Percentiles rank a stretch among this genome's conserved stretches.
Conservation (phyloP, 37 sponge, comb jelly and placozoan genomes). For the Axinella damicornis region DNA sequence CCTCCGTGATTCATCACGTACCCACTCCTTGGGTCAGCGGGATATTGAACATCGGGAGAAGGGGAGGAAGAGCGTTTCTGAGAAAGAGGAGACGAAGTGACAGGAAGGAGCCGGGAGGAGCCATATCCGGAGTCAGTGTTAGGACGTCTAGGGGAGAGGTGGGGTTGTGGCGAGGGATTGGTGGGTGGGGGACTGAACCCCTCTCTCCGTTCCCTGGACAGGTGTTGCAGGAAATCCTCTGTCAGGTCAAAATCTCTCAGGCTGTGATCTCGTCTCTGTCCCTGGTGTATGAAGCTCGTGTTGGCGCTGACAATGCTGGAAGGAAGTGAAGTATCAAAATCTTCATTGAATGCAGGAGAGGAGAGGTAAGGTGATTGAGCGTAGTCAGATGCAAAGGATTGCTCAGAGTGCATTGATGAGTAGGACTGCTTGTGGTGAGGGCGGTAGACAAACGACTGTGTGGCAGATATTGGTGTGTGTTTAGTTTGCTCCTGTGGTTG, state of each 20-base stretch:
- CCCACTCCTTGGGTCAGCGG: too few relatives aligned
- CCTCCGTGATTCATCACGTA: too few relatives aligned
- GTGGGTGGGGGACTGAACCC: background rate
- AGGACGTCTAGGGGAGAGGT: background rate
- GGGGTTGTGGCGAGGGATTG: background rate
- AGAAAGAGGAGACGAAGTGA: conserved; percentile 15
- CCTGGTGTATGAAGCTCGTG: background rate
- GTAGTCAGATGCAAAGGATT: too few relatives aligned
- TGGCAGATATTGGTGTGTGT: background rate
- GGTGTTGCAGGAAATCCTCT: conserved; percentile 47
- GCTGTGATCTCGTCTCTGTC: background rate
- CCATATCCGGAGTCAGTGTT: background rate
- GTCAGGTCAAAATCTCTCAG: conserved; percentile 37
- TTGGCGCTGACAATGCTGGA: background rate
- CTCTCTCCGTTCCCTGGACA: background rate
- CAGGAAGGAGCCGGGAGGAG: background rate
- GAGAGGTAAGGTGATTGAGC: background rate
- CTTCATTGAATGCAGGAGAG: conserved; percentile 25
- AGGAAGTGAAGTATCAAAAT: conserved; percentile 5
- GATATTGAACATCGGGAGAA: background rate
- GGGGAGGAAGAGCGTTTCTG: conserved; percentile 39
- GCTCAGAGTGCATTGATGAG: background rate
- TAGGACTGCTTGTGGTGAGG: background rate
- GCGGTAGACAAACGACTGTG: background rate
- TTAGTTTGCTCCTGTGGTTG: background rate